These are phyloP conservation scores for Prionace glauca DNA, from an alignment of 2,797 vertebrate genomes.

Conservation along the genomic window DNA sequence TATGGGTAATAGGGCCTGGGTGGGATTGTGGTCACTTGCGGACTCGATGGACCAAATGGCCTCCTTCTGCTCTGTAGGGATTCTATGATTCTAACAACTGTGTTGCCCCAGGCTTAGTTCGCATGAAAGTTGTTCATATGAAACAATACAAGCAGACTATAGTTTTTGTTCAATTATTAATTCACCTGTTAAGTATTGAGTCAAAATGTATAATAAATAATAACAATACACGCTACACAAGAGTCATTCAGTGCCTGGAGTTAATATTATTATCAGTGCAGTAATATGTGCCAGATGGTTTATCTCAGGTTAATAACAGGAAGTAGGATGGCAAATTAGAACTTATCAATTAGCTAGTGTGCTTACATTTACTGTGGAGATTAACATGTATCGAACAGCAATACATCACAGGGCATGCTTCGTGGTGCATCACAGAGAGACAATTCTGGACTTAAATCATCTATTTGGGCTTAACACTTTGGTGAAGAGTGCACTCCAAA, in stretches of 20 bases:
- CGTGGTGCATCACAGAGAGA: no score
- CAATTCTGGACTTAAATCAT: background rate
- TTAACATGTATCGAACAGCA: background rate
- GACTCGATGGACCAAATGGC: no score
- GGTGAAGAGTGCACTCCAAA: background rate
- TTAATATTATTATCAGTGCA: background rate
- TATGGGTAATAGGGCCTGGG: no score
- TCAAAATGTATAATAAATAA: background rate
- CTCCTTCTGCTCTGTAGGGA: no score
- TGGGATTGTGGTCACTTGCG: no score
- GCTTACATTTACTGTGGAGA: background rate
- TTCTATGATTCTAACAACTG: no score
- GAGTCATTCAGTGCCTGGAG: background rate
- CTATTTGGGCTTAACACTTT: background rate
- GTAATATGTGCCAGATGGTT: background rate
- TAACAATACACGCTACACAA: background rate
- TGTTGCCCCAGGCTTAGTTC: background rate
- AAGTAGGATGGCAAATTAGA: background rate
- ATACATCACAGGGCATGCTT: background rate
- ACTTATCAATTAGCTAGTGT: background rate
- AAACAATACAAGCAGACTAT: background rate
- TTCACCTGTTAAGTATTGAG: background rate
- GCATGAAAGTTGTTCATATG: background rate
- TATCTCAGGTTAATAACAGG: background rate
- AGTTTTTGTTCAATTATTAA: constrained; percentile 22